Percentiles rank a stretch among this genome's conserved stretches.
These are phyloP conservation scores for Campoletis raptor DNA, from an alignment of 2,888 invertebrate species.

Conservation along the genomic window DNA sequence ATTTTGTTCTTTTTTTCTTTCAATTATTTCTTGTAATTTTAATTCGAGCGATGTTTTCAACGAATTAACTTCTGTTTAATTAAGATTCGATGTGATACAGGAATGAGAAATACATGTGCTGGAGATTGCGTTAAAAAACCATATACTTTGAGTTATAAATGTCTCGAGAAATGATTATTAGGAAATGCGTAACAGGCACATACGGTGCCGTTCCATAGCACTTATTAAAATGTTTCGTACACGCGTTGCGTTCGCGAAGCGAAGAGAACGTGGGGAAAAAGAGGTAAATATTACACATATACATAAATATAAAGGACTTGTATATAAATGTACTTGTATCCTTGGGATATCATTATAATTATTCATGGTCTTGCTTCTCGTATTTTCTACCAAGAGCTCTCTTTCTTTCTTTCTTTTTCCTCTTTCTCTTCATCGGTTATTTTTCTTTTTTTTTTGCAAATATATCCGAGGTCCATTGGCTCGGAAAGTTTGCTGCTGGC, in stretches of 20 bases:
- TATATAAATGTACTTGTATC: conserved; percentile 13
- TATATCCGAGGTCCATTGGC: conserved; percentile 7
- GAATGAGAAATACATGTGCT: background rate
- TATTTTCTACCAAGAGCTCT: conserved; percentile 4
- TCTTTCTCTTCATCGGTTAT: background rate
- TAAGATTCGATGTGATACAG: background rate
- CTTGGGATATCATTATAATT: conserved; percentile 32
- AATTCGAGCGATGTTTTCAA: conserved; percentile 16
- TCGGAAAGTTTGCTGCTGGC: conserved; percentile 22
- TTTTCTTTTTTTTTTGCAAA: conserved; percentile 3
- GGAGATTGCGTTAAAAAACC: conserved; percentile 3
- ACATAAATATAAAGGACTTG: conserved; percentile 11
- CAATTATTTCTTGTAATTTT: background rate
- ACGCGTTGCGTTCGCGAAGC: conserved; percentile 12
- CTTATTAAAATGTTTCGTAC: conserved; percentile 42
- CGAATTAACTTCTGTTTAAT: conserved; percentile 5
- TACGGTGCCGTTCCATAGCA: conserved; percentile 14
- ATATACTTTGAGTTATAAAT: conserved; percentile 19
- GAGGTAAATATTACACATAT: conserved; percentile 16
- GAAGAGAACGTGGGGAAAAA: conserved; percentile 7
- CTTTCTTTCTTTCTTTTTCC: background rate
- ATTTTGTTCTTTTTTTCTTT: background rate
- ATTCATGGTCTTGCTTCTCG: conserved; percentile 19
- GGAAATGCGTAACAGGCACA: background rate
- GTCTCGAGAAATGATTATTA: conserved; percentile 39